Conservation (phyloP, 2,888 invertebrate genomes). For the Dasypogon diadema region DNA sequence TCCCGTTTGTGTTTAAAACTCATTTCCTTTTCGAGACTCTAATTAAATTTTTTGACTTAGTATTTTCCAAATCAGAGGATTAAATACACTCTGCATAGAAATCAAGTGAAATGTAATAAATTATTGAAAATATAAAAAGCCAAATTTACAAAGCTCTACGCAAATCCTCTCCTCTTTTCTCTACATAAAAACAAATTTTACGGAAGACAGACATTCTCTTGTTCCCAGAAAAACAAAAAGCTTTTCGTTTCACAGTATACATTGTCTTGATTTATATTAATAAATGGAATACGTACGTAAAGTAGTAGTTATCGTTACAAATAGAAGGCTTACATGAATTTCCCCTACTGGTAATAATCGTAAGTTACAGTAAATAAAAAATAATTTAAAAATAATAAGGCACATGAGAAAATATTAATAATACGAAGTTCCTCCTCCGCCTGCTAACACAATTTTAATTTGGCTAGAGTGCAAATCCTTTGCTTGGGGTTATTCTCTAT, state of each 20-base stretch:
- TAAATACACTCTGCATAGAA: no score
- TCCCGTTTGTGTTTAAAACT: no score
- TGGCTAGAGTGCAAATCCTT: no score
- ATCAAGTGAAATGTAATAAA: no score
- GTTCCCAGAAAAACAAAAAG: constrained; percentile 29
- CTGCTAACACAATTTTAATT: no score
- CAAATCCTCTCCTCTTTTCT: constrained; percentile 2
- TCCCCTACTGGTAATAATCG: no score
- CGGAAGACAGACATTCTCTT: constrained; percentile 36
- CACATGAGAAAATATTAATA: constrained; percentile 44
- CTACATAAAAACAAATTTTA: constrained; percentile 2
- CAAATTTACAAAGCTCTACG: constrained; percentile 38
- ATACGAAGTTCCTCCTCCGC: not conserved
- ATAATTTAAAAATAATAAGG: constrained; percentile 50
- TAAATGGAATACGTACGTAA: constrained; percentile 35
- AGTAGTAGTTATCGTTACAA: not conserved
- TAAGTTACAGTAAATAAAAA: constrained; percentile 28
- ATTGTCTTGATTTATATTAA: not conserved
- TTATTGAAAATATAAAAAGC: no score
- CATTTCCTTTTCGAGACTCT: no score
- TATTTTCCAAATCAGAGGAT: no score
- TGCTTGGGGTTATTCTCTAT: no score
- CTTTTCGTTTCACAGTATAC: constrained; percentile 23
- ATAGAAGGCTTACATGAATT: no score
- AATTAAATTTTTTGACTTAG: no score